Base-by-base conservation (phyloP, 2,888 invertebrate species). In the Dasysyrphus tricinctus region DNA sequence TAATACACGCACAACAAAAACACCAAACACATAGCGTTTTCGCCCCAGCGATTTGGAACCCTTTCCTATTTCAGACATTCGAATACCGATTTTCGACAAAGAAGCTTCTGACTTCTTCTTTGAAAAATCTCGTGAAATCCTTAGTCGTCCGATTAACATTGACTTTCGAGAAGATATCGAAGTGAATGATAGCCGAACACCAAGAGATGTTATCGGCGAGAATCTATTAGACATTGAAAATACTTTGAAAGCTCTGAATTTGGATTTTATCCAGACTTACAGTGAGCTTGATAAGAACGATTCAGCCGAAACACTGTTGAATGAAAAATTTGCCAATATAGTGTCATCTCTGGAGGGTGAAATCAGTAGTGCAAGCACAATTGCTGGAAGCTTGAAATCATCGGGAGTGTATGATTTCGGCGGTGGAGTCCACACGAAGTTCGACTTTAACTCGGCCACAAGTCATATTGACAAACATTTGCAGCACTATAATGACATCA, bases 101-200 rank as follows among this genome's bases (percentile, higher is more conserved):
- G 95, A 95, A n/a, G 95, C 95, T 12, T 95, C 95, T 0, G 96
- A 96, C 91, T 95, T 95, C 90, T 95, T 95, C 90, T 96, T 96
- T 89, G 95, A 95, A 47, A 95, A 95, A 89, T 96, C 96, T 0
- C 94, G 95, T 6, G 95, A 96, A 90, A 92, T 96, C 14, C 92
- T 96, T 3, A 94, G 95, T 47, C 94, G 95, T 67, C 95, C 95
- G 0, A 88, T 93, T 61, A 91, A 90, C 56, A 88, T 92, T 39
- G 91, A 92, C 80, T 84, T 89, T 90, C 89, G 88, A 72, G 89
- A 83, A 83, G 90, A 89, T 82, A 65, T 59, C 11, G 80, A 54
- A 69, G 73, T 69, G 12, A 75, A 70, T 37, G 88, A 85, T 7
- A 49, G 74, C 39, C 88, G 89, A 19, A 89, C 89, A 47, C 89